Evolutionary conservation across 2,888 invertebrate genomes (phyloP), one percentile per base, ranked within the genome.

Genomic region (Epinotia ramella): DNA sequence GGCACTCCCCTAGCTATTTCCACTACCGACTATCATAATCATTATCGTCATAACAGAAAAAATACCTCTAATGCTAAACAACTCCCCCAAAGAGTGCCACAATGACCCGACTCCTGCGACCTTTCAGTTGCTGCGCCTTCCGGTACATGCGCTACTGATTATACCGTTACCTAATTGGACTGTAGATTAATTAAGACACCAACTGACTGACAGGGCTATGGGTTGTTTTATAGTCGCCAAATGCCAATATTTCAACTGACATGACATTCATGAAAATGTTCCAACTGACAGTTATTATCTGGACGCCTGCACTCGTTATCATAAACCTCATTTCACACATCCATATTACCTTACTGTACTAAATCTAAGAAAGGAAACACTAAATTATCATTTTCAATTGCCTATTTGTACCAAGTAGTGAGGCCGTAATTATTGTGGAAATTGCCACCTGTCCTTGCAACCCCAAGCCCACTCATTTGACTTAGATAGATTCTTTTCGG

Each of bases 251-350:
- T 40, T n/a, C 11, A 40, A 40, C 40, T 40, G 40, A 40, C 40
- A 9, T 40, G 3, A 12, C 5, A 18, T 44, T n/a, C 44, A 44
- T 33, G 33, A n/a, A 40, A 40, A 63, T 18, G n/a, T 44, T 33
- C 63, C 44, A 63, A 44, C n/a, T 40, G 40, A 16, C 63, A 18
- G 44, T 44, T 44, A 44, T 44, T 40, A 18, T 40, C 9, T 40
- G 18, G 44, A 63, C 40, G 18, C 12, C 16, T 12, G 18, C 6
- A 40, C n/a, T 33, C 28, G 40, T 63, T 63, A 44, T 63, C 63
- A n/a, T 63, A 63, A 63, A 63, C 44, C 18, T 44, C 44, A 18
- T 63, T 63, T 16, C 9, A n/a, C 16, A 63, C 12, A 44, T 63
- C 44, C 63, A 44, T 63, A 63, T 63, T 63, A 33, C 18, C n/a